Evolutionary conservation across 1,140 invertebrate species (phyloP).

Genomic region (Trichonephila inaurata): DNA sequence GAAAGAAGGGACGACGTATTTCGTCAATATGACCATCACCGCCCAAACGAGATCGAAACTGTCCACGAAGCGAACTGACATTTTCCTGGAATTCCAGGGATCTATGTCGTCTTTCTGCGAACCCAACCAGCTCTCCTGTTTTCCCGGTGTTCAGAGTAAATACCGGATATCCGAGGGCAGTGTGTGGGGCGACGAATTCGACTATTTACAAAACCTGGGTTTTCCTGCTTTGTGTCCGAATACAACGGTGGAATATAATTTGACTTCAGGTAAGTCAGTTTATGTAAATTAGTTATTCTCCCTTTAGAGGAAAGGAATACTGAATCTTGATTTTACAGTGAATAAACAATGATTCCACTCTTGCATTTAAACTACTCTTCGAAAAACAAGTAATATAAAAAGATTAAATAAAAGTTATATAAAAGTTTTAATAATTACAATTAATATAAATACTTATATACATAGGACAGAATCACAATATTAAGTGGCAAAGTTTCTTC

Average conservation of each 20-base stretch:
- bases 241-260: background rate
- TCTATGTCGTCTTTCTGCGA: background rate
- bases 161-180: conserved; percentile 30
- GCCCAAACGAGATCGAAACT: background rate
- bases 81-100: background rate
- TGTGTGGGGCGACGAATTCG: background rate
- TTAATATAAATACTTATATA: too few species aligned
- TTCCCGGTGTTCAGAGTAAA: background rate
- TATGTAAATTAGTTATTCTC: background rate
- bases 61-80: background rate
- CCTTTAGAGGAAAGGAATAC: too few species aligned
- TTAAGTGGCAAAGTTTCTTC: too few species aligned
- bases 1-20: background rate
- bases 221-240: conserved; percentile 35
- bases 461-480: too few species aligned
- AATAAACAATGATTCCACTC: too few species aligned
- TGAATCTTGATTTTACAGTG: too few species aligned
- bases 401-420: too few species aligned
- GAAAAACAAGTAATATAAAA: too few species aligned
- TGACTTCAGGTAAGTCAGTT: conserved; percentile 37
- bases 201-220: conserved; percentile 29
- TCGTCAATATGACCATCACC: background rate
- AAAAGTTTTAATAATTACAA: too few species aligned
- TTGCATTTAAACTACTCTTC: too few species aligned
- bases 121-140: background rate